Base-by-base conservation (phyloP, 2,888 invertebrate genomes). In the Drosophila histrio region DNA sequence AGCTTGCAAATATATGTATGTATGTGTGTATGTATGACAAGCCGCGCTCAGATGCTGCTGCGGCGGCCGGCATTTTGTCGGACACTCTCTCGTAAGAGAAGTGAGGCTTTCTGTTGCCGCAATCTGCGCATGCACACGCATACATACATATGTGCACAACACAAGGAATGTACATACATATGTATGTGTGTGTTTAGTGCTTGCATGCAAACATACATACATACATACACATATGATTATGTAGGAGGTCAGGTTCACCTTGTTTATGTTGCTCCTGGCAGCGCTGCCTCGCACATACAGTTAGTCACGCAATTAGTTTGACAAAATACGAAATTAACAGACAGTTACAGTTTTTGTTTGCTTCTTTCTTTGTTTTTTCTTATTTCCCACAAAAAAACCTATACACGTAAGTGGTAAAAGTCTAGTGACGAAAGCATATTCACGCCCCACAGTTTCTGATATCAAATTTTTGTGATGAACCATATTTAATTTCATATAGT, bases 51-150 rank as follows among this genome's bases (percentile, higher is more conserved):
- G 43, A 69, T 47, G 68, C 53, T 74, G 64, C 19, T 60, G 15
- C 30, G n/a, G 13, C 36, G 58, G 9, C 57, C 68, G 58, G 58
- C 58, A 41, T 59, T 47, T 64, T 59, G 44, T 17, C 24, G 50
- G 30, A 47, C 30, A 26, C 50, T 50, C 59, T 69, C 44, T 17
- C 26, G 34, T 17, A 13, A 57, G 38, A 53, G 44, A 21, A 44
- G 17, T 49, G n/a, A 24, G 19, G n/a, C 28, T 43, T 49, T 13
- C 43, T 34, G 9, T 21, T n/a, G 22, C 30, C 52, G 39, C 24
- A 66, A 47, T 53, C 52, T 71, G 73, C 76, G 76, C 73, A 73
- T 73, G 71, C 17, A 61, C 53, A 56, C 36, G 36, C 19, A 44
- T 17, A 46, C 13, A 43, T 9, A 28, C 21, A 17, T 24, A 22